Evolutionary conservation across 2,113 vertebrate genomes (phyloP).

Genomic region (Paraplagusia blochii): DNA sequence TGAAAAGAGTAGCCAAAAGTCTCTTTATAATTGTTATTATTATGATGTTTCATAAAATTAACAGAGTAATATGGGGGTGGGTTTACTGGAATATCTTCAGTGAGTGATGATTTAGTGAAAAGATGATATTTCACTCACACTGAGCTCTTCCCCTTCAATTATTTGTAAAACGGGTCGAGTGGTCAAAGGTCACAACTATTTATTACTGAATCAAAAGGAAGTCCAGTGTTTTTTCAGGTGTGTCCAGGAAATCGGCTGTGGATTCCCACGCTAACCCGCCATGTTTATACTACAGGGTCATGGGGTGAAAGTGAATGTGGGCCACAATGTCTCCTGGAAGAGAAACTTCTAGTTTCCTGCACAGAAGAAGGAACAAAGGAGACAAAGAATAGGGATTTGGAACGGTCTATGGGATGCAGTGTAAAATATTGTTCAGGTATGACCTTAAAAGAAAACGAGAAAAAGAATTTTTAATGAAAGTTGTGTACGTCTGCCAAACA

Average conservation of each 20-base stretch:
- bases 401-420: too few species aligned
- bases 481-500: too few species aligned
- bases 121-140: constrained; percentile 3
- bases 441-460: too few species aligned
- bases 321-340: background rate
- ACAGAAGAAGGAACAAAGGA: background rate
- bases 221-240: constrained; percentile 56
- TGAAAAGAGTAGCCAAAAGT: constrained; percentile 4
- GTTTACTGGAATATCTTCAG: background rate
- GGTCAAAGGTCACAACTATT: constrained; percentile 41
- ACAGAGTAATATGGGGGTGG: background rate
- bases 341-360: background rate
- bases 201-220: constrained; percentile 55
- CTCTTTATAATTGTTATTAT: constrained; percentile 24
- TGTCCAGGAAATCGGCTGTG: constrained; percentile 44
- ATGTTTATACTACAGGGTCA: constrained; percentile 45
- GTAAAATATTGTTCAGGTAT: too few species aligned
- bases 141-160: constrained; percentile 8
- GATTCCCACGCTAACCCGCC: constrained; percentile 43
- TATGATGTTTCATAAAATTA: constrained; percentile 15
- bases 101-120: background rate
- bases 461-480: too few species aligned
- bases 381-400: background rate
- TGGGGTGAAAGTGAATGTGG: constrained; percentile 1
- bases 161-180: constrained; percentile 27